Percentiles rank a stretch among this genome's conserved stretches.
phyloP scores from a whole-genome alignment of 1,140 invertebrate genomes.

The Tetranychus cinnabarinus region DNA sequence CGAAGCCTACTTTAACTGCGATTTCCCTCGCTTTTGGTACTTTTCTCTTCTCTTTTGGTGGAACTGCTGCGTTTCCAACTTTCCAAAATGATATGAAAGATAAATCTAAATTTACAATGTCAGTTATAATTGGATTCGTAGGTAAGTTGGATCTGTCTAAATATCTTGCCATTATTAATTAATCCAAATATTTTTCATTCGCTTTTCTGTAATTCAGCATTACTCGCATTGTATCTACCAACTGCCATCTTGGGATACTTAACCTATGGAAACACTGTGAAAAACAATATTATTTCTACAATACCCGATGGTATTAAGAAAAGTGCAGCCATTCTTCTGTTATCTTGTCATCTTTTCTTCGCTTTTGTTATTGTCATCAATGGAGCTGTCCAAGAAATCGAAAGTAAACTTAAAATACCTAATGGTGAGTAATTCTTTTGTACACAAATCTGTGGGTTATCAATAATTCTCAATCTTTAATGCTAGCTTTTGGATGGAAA shows the following conservation, averaged over 20 bases:
- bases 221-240: constrained; percentile 30
- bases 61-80: constrained; percentile 37
- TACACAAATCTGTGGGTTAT: background rate
- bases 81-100: constrained; percentile 41
- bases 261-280: constrained; percentile 30
- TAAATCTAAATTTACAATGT: constrained; percentile 28
- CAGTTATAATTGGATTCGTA: constrained; percentile 26
- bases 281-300: constrained; percentile 28
- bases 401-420: constrained; percentile 35
- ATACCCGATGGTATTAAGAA: constrained; percentile 24
- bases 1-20: constrained; percentile 17
- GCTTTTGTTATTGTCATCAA: constrained; percentile 38
- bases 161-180: background rate
- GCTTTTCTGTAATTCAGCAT: constrained; percentile 18
- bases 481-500: constrained; percentile 47
- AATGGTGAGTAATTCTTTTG: constrained; percentile 28
- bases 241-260: constrained; percentile 29
- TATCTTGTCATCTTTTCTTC: constrained; percentile 27
- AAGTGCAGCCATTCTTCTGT: constrained; percentile 31
- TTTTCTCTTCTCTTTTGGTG: constrained; percentile 37
- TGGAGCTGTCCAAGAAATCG: constrained; percentile 37
- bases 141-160: constrained; percentile 18
- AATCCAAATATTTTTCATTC: background rate
- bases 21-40: constrained; percentile 36
- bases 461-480: too few relatives aligned